phyloP scores from a whole-genome alignment of 2,888 invertebrate genomes.

The Hoplodrina blanda region DNA sequence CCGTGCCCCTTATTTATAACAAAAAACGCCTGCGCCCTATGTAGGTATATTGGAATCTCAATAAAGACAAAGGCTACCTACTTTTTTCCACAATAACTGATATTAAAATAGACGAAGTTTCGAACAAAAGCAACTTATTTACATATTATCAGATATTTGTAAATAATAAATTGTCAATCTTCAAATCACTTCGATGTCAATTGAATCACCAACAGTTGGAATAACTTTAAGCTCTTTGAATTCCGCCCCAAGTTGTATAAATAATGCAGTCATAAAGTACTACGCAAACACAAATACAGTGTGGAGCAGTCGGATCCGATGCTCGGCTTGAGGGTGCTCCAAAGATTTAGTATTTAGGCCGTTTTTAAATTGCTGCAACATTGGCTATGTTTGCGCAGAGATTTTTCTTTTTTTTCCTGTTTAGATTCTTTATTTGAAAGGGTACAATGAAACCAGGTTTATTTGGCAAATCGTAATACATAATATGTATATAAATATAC shows the following conservation, averaged over 20 bases:
- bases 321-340: constrained; percentile 29
- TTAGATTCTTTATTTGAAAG: no score
- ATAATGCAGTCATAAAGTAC: constrained; percentile 64
- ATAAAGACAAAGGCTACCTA: no score
- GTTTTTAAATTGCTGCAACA: constrained; percentile 31
- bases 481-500: no score
- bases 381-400: background rate
- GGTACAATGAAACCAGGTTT: no score
- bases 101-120: no score
- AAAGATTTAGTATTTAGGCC: constrained; percentile 42
- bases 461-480: no score
- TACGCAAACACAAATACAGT: constrained; percentile 67
- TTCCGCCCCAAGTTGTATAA: constrained; percentile 37
- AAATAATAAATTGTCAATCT: background rate
- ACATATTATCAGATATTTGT: no score
- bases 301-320: constrained; percentile 9
- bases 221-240: constrained; percentile 21
- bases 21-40: no score
- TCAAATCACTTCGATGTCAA: background rate
- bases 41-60: no score
- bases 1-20: no score
- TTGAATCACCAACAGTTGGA: background rate
- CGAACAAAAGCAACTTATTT: no score
- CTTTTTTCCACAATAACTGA: no score
- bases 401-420: background rate